Evolutionary conservation across 2,113 vertebrate genomes (phyloP), one percentile per base, ranked within the genome.

Genomic region (Mesitornis unicolor): DNA sequence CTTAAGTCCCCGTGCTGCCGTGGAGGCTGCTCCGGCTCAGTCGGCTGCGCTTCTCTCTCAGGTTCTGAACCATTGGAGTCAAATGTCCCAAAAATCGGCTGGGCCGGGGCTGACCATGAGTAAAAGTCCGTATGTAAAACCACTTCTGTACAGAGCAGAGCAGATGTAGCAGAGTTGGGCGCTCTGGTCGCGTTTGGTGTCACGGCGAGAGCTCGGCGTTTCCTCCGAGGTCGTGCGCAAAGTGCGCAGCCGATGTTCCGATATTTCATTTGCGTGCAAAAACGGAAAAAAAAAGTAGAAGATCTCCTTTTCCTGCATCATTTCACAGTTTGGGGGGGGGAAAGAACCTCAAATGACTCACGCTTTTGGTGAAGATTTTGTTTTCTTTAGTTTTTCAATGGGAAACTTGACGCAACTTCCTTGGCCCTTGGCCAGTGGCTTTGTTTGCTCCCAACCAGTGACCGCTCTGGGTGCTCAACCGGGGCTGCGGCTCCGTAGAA

Each of bases 271-370:
- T 91, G 85, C 14, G 15, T 79, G 94, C 64, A 65, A 45, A 91
- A 93, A 93, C n/a, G n/a, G n/a, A n/a, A n/a, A n/a, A n/a, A n/a
- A n/a, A n/a, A n/a, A n/a, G n/a, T n/a, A n/a, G n/a, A n/a, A 89
- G 94, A 95, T 86, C 86, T 93, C 93, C 96, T 93, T 95, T 92
- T 97, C 96, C 70, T 90, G 38, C 84, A 70, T 92, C 86, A 94
- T 92, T 97, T 97, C 95, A 94, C 59, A 87, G 89, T 57, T 20
- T n/a, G n/a, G n/a, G 79, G 38, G 86, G 93, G 89, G 89, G 95
- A 97, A 97, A 97, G 94, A 96, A 97, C 65, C 90, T 97, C 77
- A 97, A 97, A 88, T 91, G 95, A 92, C 96, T 97, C 81, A 90
- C 60, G 14, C 92, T 89, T 97, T 91, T 92, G 76, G 93, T 83